Base-by-base conservation (phyloP, 1,140 invertebrate species). In the Frieseomelitta varia region DNA sequence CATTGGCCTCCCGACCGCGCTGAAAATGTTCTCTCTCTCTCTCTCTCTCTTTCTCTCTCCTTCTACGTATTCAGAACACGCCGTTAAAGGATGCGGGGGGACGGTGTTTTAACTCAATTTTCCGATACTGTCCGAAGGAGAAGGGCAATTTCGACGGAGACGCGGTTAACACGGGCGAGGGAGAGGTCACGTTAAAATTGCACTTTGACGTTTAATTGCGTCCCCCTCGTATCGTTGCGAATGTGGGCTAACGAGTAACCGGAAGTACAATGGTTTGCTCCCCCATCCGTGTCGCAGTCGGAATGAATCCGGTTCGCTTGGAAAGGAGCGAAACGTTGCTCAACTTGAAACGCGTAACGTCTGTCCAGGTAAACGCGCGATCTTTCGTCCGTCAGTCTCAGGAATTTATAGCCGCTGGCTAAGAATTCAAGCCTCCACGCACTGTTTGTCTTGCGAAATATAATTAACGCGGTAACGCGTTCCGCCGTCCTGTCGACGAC, bases 391-490 rank as follows among this genome's bases (percentile, higher is more conserved):
- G 21, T 4, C 19, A n/a, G n/a, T 47, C 39, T 47, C 39, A 19
- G 24, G 55, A 76, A 82, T 82, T 82, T 82, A 82, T 76, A 68
- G 73, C 47, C 11, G 58, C 51, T 14, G 71, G 80, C 51, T 34
- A 82, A 51, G 80, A 82, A 82, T 82, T 76, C 72, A 56, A 27
- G 80, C 61, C 55, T 75, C 55, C 55, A 55, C 39, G 61, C 21
- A 12, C 21, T 30, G 68, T 24, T 53, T 47, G 79, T 61, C 68
- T 76, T 34, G 47, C 30, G 61, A 76, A 76, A 65, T 76, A 82
- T 82, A 82, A 82, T 82, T 82, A 82, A 82, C 79, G 68, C 4
- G 39, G 80, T 51, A 55, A 34, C 24, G 14, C 56, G 10, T 4
- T 12, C 6, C 17, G 47, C 51, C 51, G 72, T 75, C 65, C 75